phyloP scores from a whole-genome alignment of 2,888 invertebrate species.

The Maniola hyperantus region DNA sequence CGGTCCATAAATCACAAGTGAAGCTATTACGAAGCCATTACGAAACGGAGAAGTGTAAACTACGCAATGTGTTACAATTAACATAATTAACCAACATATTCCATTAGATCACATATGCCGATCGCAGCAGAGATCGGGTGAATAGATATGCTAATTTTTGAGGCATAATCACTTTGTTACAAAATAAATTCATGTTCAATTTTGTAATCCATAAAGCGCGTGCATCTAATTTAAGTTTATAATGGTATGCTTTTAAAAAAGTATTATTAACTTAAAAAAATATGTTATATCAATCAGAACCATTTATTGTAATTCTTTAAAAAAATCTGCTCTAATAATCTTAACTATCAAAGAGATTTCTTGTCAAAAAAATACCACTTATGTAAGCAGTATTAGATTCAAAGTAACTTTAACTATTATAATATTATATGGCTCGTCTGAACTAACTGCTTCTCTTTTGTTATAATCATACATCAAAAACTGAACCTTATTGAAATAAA shows the following conservation, averaged over 20 bases:
- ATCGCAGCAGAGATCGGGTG: slow-evolving; percentile 12
- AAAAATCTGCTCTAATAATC: no score
- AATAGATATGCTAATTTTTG: slow-evolving; percentile 21
- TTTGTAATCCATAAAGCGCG: slow-evolving; percentile 1
- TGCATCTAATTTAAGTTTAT: neutral
- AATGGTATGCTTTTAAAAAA: neutral
- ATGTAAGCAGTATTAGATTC: no score
- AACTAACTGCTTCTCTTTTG: slow-evolving; percentile 7
- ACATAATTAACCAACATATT: slow-evolving; percentile 30
- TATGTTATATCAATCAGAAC: no score
- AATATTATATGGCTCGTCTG: neutral
- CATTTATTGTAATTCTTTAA: no score
- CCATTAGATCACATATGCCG: slow-evolving; percentile 29
- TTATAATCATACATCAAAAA: neutral
- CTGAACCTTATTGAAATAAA: neutral
- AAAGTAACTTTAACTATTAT: neutral
- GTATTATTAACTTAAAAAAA: no score
- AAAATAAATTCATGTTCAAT: neutral
- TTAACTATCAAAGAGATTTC: no score
- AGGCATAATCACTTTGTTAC: slow-evolving; percentile 10
- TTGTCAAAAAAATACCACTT: no score
- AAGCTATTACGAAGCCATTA: slow-evolving; percentile 34
- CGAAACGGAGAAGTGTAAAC: slow-evolving; percentile 37
- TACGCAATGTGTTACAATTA: slow-evolving; percentile 35
- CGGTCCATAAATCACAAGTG: slow-evolving; percentile 46